Base-by-base conservation (phyloP, 2,113 vertebrate genomes). In the Hirundichthys speculiger region DNA sequence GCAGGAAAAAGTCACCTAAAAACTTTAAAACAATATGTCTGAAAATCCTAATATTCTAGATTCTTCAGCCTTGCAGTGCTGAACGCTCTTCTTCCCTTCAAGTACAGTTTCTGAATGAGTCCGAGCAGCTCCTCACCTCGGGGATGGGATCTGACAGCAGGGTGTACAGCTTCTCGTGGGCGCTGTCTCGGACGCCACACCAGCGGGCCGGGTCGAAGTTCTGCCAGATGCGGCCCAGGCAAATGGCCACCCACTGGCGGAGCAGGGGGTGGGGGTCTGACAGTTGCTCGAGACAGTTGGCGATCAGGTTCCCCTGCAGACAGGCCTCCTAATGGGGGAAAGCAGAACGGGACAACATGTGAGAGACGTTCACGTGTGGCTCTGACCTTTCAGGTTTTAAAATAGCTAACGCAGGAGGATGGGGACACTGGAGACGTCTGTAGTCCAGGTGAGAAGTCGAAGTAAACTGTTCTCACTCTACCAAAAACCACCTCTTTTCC, bases 221-320 rank as follows among this genome's bases (percentile, higher is more conserved):
- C 93, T 99, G 98, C 98, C 98, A 99, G 87, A 99, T 96, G 1
- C 98, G 92, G 0, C 98, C 97, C 14, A 99, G 86, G 80, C 98
- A 99, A 86, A 99, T 98, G 83, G 97, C 98, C 73, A 99, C 96
- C 98, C 98, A 99, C 87, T 99, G 98, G 51, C 98, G 95, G 70
- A 99, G 93, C 56, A 99, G 89, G 0, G 98, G 96, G 75, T 98
- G 96, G 0, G 96, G 96, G 84, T 99, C 98, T 0, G 90, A 97
- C 54, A 99, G 88, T 92, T 99, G 98, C 86, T 99, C 98, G 88
- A 99, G 92, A 87, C 97, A 99, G 87, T 97, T 98, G 0, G 98
- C 96, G 11, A 99, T 98, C 66, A 99, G 89, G 90, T 98, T 99
- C 4, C 98, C 96, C 74, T 99, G 96, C 42, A 99, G 94, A 86